A percentile compares a stretch with the other conserved stretches of the same genome.
These are phyloP conservation scores for Strigamia transsilvanica DNA, from an alignment of 2,888 invertebrate genomes.

Conservation along the genomic window DNA sequence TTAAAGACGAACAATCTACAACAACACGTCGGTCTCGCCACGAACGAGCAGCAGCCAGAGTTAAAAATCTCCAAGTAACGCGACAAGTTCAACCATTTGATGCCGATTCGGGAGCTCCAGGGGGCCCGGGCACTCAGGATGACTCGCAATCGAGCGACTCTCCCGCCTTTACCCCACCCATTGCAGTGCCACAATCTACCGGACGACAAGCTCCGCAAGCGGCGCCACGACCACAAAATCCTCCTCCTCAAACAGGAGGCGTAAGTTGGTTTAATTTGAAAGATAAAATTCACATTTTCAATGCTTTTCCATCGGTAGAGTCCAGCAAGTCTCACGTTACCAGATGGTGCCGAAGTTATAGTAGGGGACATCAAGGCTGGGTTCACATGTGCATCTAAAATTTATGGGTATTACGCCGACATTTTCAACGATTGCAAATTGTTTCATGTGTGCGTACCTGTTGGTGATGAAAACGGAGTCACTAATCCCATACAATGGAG, in stretches of 20 bases:
- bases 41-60: not conserved
- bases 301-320: not conserved
- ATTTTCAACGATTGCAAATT: slow-evolving; percentile 54
- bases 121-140: not conserved
- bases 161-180: not conserved
- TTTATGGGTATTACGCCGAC: slow-evolving; percentile 56
- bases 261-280: not conserved
- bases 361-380: slow-evolving; percentile 54
- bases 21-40: not conserved
- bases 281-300: not conserved
- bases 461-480: slow-evolving; percentile 54
- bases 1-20: not conserved
- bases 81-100: not conserved
- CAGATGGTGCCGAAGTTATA: slow-evolving; percentile 54
- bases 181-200: not conserved
- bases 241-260: not conserved
- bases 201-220: not conserved
- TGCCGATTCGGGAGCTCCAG: not conserved
- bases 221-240: not conserved
- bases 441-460: slow-evolving; percentile 56
- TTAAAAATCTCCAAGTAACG: not conserved
- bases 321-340: slow-evolving; percentile 25
- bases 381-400: slow-evolving; percentile 55
- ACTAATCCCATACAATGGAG: slow-evolving; percentile 55
- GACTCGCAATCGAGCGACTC: not conserved